Conservation (phyloP, 2,797 vertebrate genomes). For the Pseudochaenichthys georgianus region DNA sequence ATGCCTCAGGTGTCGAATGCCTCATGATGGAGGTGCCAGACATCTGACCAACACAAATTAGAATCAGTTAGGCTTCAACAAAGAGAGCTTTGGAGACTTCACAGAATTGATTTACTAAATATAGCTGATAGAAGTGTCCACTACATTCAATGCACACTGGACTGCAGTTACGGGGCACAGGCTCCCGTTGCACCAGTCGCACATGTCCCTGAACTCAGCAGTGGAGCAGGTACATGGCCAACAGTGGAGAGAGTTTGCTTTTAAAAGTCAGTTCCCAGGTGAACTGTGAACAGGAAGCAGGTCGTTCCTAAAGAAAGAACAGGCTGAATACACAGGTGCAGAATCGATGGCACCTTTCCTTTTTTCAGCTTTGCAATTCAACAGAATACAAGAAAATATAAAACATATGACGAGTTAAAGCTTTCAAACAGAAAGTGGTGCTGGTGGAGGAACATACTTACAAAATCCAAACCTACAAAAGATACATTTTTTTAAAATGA, state of each 20-base stretch:
- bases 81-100: constrained; percentile 20
- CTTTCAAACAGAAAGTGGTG: background rate
- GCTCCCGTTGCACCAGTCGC: background rate
- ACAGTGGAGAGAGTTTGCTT: constrained; percentile 11
- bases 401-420: constrained; percentile 25
- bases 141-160: constrained; percentile 20
- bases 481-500: background rate
- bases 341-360: constrained; percentile 41
- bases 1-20: constrained; percentile 15
- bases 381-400: constrained; percentile 28
- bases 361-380: constrained; percentile 27
- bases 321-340: background rate
- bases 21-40: constrained; percentile 14
- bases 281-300: constrained; percentile 34
- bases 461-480: background rate
- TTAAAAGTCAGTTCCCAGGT: constrained; percentile 40
- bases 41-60: constrained; percentile 9
- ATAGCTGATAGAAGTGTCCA: constrained; percentile 20
- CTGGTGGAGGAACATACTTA: background rate
- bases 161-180: constrained; percentile 14
- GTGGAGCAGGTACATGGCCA: constrained; percentile 24
- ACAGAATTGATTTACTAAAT: constrained; percentile 46
- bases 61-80: constrained; percentile 38
- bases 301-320: constrained; percentile 3
- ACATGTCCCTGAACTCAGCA: constrained; percentile 20